Conservation (phyloP, 2,888 invertebrate genomes). For the Pyrrhia umbra region DNA sequence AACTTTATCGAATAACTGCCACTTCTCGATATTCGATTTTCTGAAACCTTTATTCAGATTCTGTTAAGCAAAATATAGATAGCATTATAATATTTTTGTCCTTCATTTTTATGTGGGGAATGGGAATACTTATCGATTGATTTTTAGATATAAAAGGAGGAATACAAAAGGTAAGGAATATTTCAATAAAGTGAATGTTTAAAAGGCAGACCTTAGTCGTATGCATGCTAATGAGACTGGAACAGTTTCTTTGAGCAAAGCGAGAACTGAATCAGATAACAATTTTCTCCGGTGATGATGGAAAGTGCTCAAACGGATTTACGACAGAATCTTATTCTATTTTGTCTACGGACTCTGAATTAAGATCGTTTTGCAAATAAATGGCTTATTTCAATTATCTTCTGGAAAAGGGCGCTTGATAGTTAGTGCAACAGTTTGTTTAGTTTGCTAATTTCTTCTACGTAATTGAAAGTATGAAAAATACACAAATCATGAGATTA, state of each 20-base stretch:
- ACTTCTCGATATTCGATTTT: constrained; percentile 54
- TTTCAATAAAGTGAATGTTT: constrained; percentile 36
- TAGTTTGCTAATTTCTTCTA: too few species aligned
- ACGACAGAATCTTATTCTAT: constrained; percentile 4
- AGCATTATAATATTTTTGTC: constrained; percentile 1
- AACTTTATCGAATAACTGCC: constrained; percentile 60
- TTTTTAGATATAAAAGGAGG: constrained; percentile 15
- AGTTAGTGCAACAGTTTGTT: neutral
- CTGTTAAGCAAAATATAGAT: constrained; percentile 19
- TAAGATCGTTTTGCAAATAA: constrained; percentile 11
- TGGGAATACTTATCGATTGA: constrained; percentile 18
- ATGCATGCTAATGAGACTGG: constrained; percentile 51
- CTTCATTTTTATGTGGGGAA: constrained; percentile 12
- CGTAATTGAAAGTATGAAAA: too few species aligned
- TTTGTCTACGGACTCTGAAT: constrained; percentile 14
- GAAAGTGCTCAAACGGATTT: constrained; percentile 37
- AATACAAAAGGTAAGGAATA: constrained; percentile 16
- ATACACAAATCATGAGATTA: too few species aligned
- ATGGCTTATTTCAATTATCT: constrained; percentile 9
- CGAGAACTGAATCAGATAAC: constrained; percentile 19
- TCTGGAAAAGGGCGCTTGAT: neutral
- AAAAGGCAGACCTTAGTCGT: constrained; percentile 39
- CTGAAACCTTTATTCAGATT: constrained; percentile 30
- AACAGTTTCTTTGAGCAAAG: constrained; percentile 39
- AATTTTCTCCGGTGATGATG: constrained; percentile 28